Evolutionary conservation across 1,140 invertebrate genomes (phyloP), one percentile per base, ranked within the genome.

Genomic region (Calosoma granatense): DNA sequence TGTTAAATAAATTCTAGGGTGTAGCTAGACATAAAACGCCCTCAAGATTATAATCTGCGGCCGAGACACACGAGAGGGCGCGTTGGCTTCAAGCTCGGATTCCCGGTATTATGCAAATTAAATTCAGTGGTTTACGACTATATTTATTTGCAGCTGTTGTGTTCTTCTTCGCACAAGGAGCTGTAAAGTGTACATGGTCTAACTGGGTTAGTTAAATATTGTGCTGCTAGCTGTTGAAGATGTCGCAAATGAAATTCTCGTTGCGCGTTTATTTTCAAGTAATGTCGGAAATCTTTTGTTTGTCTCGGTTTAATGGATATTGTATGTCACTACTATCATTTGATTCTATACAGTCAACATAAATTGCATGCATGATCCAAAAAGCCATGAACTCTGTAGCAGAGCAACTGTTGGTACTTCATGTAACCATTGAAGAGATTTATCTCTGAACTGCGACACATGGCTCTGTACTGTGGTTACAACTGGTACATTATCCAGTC

Each of bases 41-140:
- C 17, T 47, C 15, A 11, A 47, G 41, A 47, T 47, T 47, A 47
- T 47, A 47, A 47, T 47, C 41, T 47, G 41, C 41, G 41, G 41
- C 15, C 4, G 17, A 4, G 9, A 6, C 9, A 12, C 9, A 12
- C 9, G 41, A 17, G 3, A 47, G 41, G 41, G 41, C 17, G 17
- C 41, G 3, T 11, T 9, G 9, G 15, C 9, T 4, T 9, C 3
- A 11, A 6, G 41, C 41, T 11, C 17, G 15, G 41, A 47, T 47
- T 47, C 6, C 17, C 17, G 41, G 41, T 17, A 17, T 47, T 47
- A 47, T 47, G 41, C 41, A 47, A 47, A 47, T 47, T 47, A 47
- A 47, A 47, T 47, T 47, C 41, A 47, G 6, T 47, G 41, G 6
- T 47, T 47, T 47, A 47, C 41, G 41, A 47, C 41, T 47, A 47